phyloP scores from a whole-genome alignment of 2,888 invertebrate species.

The Anthrax anthrax region DNA sequence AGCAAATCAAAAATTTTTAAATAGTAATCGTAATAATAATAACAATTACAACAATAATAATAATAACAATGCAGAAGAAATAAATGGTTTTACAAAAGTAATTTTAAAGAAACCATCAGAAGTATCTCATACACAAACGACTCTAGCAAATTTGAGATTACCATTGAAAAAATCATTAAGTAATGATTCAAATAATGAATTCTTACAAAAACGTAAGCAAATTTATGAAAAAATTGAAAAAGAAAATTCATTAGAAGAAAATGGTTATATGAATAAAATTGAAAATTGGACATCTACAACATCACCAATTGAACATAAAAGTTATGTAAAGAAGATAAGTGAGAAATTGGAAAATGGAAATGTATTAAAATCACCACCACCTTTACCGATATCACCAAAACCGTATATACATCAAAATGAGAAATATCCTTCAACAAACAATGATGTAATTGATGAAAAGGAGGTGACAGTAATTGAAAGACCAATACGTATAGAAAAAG shows the following conservation, averaged over 20 bases:
- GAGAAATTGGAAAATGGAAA: not conserved
- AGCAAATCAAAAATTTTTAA: slow-evolving; percentile 17
- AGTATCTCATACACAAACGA: no score
- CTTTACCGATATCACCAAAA: not conserved
- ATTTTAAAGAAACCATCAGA: not conserved
- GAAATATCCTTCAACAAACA: not conserved
- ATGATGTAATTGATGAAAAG: not conserved
- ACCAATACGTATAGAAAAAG: not conserved
- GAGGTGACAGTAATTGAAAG: not conserved
- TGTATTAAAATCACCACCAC: not conserved
- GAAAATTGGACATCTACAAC: not conserved
- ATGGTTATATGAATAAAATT: not conserved
- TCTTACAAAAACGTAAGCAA: slow-evolving; percentile 1
- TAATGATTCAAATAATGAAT: not conserved
- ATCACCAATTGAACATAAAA: not conserved
- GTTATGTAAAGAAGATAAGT: not conserved
- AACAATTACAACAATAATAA: no score
- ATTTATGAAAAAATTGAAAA: slow-evolving; percentile 4
- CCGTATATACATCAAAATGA: no score
- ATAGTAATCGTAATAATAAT: not conserved
- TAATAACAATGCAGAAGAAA: not conserved
- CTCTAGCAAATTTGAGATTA: not conserved
- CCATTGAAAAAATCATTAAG: not conserved
- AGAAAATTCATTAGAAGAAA: not conserved
- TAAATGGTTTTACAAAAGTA: not conserved